Percentiles rank a stretch among this genome's conserved stretches.
phyloP scores from a whole-genome alignment of 35 echinoderm and acorn worm genomes.

The Apostichopus japonicus region DNA sequence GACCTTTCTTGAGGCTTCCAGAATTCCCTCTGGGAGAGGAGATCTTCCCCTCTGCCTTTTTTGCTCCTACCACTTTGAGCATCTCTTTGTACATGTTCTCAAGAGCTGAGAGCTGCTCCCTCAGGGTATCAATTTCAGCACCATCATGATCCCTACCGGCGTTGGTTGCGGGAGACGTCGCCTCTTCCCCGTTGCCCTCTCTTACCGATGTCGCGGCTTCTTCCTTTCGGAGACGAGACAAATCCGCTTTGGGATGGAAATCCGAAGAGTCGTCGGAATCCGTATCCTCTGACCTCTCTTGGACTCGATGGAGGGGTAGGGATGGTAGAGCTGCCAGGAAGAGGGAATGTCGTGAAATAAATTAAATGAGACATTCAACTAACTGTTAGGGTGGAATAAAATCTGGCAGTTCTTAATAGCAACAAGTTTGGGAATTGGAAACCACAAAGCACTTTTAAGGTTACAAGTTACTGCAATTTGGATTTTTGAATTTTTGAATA shows the following conservation, averaged over 20 bases:
- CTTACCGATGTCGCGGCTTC: neutral
- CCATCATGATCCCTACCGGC: conserved; percentile 44
- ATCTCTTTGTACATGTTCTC: conserved; percentile 99
- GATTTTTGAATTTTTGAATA: too few relatives aligned
- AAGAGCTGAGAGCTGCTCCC: conserved; percentile 73
- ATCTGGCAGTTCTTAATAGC: too few relatives aligned
- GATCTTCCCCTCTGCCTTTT: conserved; percentile 40
- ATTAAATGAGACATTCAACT: too few relatives aligned
- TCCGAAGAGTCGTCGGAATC: conserved; percentile 17
- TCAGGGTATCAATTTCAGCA: conserved; percentile 67
- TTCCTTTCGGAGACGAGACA: neutral
- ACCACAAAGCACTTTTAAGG: too few relatives aligned
- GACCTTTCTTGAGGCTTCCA: conserved; percentile 3
- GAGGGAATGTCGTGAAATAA: neutral
- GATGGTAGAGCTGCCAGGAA: conserved; percentile 55
- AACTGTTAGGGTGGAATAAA: too few relatives aligned
- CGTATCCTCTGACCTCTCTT: conserved; percentile 68
- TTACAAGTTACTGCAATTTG: too few relatives aligned
- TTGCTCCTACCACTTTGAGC: conserved; percentile 59
- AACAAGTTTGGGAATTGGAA: too few relatives aligned
- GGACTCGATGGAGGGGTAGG: conserved; percentile 56
- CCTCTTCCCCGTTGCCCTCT: neutral
- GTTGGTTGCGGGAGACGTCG: neutral
- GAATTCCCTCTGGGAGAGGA: conserved; percentile 1
- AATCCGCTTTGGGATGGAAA: neutral